Evolutionary conservation across 2,797 vertebrate species (phyloP).

Genomic region (Glossophaga mutica): DNA sequence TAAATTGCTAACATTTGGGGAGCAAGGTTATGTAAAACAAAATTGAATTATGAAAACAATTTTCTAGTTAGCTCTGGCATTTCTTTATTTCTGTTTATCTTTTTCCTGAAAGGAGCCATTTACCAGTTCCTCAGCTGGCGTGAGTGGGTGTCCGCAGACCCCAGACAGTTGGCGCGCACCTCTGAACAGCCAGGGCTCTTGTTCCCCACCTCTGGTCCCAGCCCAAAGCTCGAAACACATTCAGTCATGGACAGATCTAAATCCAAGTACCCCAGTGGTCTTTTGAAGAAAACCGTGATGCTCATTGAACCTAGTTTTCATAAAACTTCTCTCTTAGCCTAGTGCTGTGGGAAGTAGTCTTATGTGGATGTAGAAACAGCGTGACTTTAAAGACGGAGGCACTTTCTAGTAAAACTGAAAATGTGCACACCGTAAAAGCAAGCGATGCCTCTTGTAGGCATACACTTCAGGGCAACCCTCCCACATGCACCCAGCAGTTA

Average conservation of each 20-base stretch:
- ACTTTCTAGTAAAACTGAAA: slow-evolving; percentile 42
- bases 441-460: neutral
- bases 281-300: slow-evolving; percentile 53
- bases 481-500: neutral
- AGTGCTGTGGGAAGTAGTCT: neutral
- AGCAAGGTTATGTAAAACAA: slow-evolving; percentile 68
- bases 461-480: neutral
- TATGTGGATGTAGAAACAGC: neutral
- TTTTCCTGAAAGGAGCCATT: slow-evolving; percentile 71
- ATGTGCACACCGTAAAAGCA: neutral
- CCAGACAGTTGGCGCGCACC: slow-evolving; percentile 36
- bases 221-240: slow-evolving; percentile 31
- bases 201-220: slow-evolving; percentile 24
- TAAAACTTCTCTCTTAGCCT: neutral
- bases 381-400: slow-evolving; percentile 1
- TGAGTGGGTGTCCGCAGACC: slow-evolving; percentile 20
- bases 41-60: slow-evolving; percentile 67
- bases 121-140: slow-evolving; percentile 16
- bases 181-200: slow-evolving; percentile 40
- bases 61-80: slow-evolving; percentile 55
- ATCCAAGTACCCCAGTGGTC: neutral
- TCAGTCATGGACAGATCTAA: slow-evolving; percentile 36
- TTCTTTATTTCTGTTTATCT: slow-evolving; percentile 73
- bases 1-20: slow-evolving; percentile 70
- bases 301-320: slow-evolving; percentile 24